Evolutionary conservation across 2,797 vertebrate species (phyloP), one percentile per base, ranked within the genome.

Genomic region (Syngnathus rostellatus): DNA sequence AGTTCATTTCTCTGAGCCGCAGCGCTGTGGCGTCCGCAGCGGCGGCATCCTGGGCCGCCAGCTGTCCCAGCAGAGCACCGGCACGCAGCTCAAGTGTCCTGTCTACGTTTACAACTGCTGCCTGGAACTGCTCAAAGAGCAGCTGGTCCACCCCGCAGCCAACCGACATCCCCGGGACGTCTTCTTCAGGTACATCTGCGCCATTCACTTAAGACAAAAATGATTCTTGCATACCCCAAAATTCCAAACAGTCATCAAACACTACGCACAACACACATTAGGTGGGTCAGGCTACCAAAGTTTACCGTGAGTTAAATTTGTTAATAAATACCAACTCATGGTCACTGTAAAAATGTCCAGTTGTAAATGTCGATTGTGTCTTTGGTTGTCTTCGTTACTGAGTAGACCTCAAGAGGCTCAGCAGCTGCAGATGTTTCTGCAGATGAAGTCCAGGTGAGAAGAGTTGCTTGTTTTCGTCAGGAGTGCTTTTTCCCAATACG

Each of bases 81-180:
- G 78, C 1, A 76, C 80, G 63, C 93, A 93, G 0, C 84, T 92
- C 0, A 91, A 90, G 74, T 98, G 94, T 85, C 96, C 96, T 6
- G 89, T 98, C 70, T 99, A 97, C 8, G 87, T 98, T 73, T 98
- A 99, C 85, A 98, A 91, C 89, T 98, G 96, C 76, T 93, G 95
- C 0, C 79, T 97, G 78, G 95, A 98, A 60, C 82, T 90, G 1
- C 74, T 99, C 17, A 93, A 93, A 66, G 94, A 98, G 70, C 96
- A 96, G 62, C 91, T 98, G 66, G 89, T 97, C 65, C 92, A 92
- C 43, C 88, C 92, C 0, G 89, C 85, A 73, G 76, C 89, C 62
- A 91, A 84, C 48, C 92, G 87, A 40, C 87, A 87, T 21, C 92
- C 92, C 11, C 88, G 82, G 60, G 97, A 99, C 70, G 80, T 98